Evolutionary conservation across 2,797 vertebrate genomes (phyloP).

Genomic region (Eospalax fontanierii): DNA sequence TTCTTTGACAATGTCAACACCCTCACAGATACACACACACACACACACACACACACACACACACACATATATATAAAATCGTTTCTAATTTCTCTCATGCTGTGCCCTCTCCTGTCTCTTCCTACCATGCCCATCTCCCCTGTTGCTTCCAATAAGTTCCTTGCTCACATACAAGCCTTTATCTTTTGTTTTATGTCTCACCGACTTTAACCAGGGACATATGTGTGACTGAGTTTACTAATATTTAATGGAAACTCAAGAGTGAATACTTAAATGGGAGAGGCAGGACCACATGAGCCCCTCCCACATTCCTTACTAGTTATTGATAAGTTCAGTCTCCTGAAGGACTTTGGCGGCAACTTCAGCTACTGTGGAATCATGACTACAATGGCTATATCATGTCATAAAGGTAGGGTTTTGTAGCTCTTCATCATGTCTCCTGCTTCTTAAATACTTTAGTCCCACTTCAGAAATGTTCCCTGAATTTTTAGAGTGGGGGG

Average conservation of each 20-base stretch:
- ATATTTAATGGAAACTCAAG: background rate
- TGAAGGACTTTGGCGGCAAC: background rate
- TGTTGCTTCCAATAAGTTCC: too few relatives aligned
- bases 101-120: background rate
- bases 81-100: background rate
- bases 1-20: background rate
- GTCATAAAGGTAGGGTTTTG: background rate
- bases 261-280: background rate
- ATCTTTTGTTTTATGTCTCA: background rate
- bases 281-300: fast-evolving
- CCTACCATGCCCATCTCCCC: background rate
- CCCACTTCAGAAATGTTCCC: background rate
- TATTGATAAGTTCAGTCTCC: background rate
- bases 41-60: too few relatives aligned
- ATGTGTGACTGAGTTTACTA: background rate
- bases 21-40: too few relatives aligned
- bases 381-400: background rate
- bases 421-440: too few relatives aligned
- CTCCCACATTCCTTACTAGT: too few relatives aligned
- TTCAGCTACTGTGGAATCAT: too few relatives aligned
- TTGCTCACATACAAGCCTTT: background rate
- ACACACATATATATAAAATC: too few relatives aligned
- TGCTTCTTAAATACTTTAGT: background rate
- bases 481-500: too few relatives aligned
- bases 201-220: background rate